These are phyloP conservation scores for Rachycentron canadum DNA, from an alignment of 2,797 vertebrate species.

Conservation along the genomic window DNA sequence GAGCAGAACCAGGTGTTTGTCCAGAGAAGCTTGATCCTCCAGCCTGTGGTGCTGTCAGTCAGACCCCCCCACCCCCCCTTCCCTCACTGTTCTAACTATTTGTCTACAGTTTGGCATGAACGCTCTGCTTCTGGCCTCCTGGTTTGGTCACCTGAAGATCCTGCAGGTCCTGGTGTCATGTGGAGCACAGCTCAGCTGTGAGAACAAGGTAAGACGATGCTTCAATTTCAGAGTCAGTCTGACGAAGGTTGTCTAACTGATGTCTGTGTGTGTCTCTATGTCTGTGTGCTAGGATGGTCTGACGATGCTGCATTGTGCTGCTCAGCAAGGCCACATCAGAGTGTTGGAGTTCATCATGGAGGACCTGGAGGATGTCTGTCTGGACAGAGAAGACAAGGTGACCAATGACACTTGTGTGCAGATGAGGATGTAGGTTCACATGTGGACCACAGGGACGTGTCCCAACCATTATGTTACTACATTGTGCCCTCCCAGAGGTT, in stretches of 20 bases:
- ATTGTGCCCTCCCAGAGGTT: neutral
- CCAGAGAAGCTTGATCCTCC: too few relatives aligned
- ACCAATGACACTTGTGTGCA: neutral
- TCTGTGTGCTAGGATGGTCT: conserved; percentile 84
- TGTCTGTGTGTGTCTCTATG: conserved; percentile 6
- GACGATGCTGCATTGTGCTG: conserved; percentile 90
- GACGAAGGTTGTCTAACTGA: neutral
- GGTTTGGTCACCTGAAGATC: conserved; percentile 91
- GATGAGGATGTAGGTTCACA: neutral
- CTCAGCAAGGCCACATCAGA: conserved; percentile 88
- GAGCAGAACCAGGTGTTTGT: too few relatives aligned
- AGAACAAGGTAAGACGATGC: conserved; percentile 87
- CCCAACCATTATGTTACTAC: too few relatives aligned
- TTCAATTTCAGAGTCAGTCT: neutral
- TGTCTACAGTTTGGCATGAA: conserved; percentile 93
- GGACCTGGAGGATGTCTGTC: conserved; percentile 87
- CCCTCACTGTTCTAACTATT: conserved; percentile 2
- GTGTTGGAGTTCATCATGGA: conserved; percentile 90
- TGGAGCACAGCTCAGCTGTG: conserved; percentile 89
- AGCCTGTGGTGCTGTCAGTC: too few relatives aligned
- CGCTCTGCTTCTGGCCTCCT: conserved; percentile 90
- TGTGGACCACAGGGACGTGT: too few relatives aligned
- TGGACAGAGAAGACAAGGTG: conserved; percentile 90
- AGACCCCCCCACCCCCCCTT: too few relatives aligned
- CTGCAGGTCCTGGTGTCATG: conserved; percentile 90